These are phyloP conservation scores for Macrotrachela quadricornifera DNA, from an alignment of 1,140 invertebrate species.

Conservation along the genomic window DNA sequence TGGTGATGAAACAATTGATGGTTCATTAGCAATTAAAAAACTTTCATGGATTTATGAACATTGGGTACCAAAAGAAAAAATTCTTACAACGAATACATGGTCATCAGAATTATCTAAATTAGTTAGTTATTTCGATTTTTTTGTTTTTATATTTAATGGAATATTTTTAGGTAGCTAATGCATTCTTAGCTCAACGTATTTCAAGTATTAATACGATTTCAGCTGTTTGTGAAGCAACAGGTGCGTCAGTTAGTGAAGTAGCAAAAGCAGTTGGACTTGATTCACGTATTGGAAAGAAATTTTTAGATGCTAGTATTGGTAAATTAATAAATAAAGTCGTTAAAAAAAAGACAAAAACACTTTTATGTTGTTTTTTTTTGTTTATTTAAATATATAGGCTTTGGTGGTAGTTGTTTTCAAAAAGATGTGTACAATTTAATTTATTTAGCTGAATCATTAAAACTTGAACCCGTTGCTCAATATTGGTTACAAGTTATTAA, in stretches of 20 bases:
- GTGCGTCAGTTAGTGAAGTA: slow-evolving; percentile 87
- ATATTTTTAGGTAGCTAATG: slow-evolving; percentile 55
- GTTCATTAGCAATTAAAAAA: slow-evolving; percentile 57
- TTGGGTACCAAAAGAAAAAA: slow-evolving; percentile 77
- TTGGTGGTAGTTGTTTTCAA: slow-evolving; percentile 97
- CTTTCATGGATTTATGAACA: slow-evolving; percentile 71
- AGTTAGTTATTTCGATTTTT: not conserved
- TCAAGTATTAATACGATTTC: slow-evolving; percentile 95
- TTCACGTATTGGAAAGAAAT: slow-evolving; percentile 80
- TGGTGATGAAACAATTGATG: slow-evolving; percentile 59
- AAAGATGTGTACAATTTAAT: slow-evolving; percentile 96
- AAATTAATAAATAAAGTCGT: no score
- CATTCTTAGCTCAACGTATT: slow-evolving; percentile 87
- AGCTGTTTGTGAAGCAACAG: slow-evolving; percentile 88
- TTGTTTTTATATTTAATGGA: no score
- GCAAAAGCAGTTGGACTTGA: slow-evolving; percentile 79
- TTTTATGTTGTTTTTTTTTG: no score
- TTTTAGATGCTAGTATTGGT: slow-evolving; percentile 72
- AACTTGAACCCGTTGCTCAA: slow-evolving; percentile 75
- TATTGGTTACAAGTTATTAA: slow-evolving; percentile 96
- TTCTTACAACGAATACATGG: slow-evolving; percentile 95
- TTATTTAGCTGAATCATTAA: slow-evolving; percentile 84
- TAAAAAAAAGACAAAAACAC: no score
- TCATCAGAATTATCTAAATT: slow-evolving; percentile 94
- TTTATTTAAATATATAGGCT: slow-evolving; percentile 37